phyloP scores from a whole-genome alignment of 2,113 vertebrate species.

The Forbesichthys papilliferus region DNA sequence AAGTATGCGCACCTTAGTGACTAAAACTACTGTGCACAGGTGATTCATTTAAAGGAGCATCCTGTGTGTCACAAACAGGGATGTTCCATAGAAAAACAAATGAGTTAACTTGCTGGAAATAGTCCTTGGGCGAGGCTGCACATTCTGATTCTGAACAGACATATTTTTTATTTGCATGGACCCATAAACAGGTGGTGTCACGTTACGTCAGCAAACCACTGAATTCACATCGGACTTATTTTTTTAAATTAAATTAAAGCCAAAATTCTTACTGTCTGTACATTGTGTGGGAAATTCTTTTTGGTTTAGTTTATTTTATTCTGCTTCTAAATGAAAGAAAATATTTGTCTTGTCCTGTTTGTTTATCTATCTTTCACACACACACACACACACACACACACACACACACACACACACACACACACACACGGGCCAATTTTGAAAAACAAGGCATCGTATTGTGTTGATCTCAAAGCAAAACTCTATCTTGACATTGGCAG shows the following conservation, averaged over 20 bases:
- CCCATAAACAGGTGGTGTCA: too few species aligned
- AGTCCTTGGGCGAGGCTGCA: constrained; percentile 18
- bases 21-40: constrained; percentile 9
- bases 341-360: too few species aligned
- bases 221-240: too few species aligned
- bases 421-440: not conserved
- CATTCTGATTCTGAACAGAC: too few species aligned
- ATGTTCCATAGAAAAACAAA: constrained; percentile 17
- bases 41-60: constrained; percentile 13
- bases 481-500: constrained; percentile 10
- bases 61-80: constrained; percentile 45
- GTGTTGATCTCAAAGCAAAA: constrained; percentile 6
- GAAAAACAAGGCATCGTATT: constrained; percentile 11
- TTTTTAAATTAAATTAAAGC: too few species aligned
- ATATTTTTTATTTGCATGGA: too few species aligned
- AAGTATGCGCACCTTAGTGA: constrained; percentile 10
- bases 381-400: not conserved
- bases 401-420: not conserved
- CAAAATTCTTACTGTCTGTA: constrained; percentile 3
- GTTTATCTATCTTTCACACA: not conserved
- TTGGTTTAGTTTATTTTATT: too few species aligned
- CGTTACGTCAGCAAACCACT: too few species aligned
- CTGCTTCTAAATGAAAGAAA: too few species aligned
- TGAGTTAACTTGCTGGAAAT: constrained; percentile 40
- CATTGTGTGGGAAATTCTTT: not conserved